Evolutionary conservation across 2,888 invertebrate genomes (phyloP).

Genomic region (Calliopum simillimum): DNA sequence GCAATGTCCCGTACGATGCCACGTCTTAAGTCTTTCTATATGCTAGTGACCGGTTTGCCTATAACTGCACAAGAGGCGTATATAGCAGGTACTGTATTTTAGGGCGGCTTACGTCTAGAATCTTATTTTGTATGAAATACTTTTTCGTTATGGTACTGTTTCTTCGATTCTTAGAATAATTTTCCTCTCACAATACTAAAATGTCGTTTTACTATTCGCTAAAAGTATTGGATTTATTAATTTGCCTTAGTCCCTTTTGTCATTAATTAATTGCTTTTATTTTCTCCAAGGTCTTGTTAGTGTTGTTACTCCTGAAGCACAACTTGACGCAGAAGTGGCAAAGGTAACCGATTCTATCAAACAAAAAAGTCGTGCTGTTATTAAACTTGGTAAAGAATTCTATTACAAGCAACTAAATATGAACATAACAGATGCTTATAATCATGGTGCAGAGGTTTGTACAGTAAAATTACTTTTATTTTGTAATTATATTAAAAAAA

Average conservation of each 20-base stretch:
- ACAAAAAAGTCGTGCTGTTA: constrained; percentile 83
- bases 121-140: no score
- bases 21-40: constrained; percentile 85
- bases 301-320: constrained; percentile 67
- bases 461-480: no score
- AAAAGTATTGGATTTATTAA: no score
- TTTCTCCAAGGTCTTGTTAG: constrained; percentile 53
- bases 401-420: constrained; percentile 86
- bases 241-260: no score
- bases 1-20: constrained; percentile 85
- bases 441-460: constrained; percentile 73
- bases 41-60: constrained; percentile 91
- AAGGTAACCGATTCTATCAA: constrained; percentile 79
- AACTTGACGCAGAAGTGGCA: constrained; percentile 75
- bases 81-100: constrained; percentile 67
- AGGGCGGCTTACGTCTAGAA: no score
- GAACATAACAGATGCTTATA: constrained; percentile 80
- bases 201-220: no score
- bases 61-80: constrained; percentile 86
- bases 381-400: constrained; percentile 88
- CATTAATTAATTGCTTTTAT: no score
- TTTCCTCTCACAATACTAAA: no score
- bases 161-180: no score
- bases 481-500: background rate
- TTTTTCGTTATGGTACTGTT: no score